phyloP scores from a whole-genome alignment of 2,888 invertebrate species.

The Pharmacophagus antenor region DNA sequence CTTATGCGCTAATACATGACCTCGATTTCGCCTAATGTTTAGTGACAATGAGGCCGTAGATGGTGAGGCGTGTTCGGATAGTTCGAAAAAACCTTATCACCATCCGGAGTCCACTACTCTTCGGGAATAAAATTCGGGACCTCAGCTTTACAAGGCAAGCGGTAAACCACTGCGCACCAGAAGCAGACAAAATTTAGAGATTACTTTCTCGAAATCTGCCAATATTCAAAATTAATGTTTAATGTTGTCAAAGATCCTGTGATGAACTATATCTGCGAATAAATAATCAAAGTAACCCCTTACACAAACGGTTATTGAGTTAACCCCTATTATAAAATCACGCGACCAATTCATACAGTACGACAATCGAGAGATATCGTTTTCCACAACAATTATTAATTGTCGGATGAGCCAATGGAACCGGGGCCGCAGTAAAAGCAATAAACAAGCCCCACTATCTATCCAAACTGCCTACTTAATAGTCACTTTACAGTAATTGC shows the following conservation, averaged over 20 bases:
- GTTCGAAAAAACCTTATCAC: too few relatives aligned
- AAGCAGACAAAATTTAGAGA: too few relatives aligned
- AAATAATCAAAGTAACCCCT: slow-evolving; percentile 47
- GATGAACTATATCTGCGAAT: slow-evolving; percentile 10
- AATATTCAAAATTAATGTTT: background rate
- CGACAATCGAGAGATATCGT: slow-evolving; percentile 65
- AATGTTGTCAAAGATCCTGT: slow-evolving; percentile 1
- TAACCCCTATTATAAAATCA: slow-evolving; percentile 64
- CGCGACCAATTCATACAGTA: slow-evolving; percentile 60
- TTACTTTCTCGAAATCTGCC: background rate
- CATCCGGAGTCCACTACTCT: too few relatives aligned
- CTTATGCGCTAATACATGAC: too few relatives aligned
- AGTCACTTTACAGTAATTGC: slow-evolving; percentile 60
- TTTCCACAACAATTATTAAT: slow-evolving; percentile 63
- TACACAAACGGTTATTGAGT: slow-evolving; percentile 59
- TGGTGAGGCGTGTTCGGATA: too few relatives aligned
- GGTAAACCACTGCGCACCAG: too few relatives aligned
- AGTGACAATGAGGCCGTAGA: too few relatives aligned
- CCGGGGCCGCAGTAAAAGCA: slow-evolving; percentile 55
- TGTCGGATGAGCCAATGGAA: slow-evolving; percentile 54
- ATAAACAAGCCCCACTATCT: slow-evolving; percentile 62
- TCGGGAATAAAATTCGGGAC: too few relatives aligned
- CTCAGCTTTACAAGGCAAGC: too few relatives aligned
- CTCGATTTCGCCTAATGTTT: too few relatives aligned
- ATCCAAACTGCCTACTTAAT: slow-evolving; percentile 54